Evolutionary conservation across 2,888 invertebrate species (phyloP).

Genomic region (Dryobota labecula): DNA sequence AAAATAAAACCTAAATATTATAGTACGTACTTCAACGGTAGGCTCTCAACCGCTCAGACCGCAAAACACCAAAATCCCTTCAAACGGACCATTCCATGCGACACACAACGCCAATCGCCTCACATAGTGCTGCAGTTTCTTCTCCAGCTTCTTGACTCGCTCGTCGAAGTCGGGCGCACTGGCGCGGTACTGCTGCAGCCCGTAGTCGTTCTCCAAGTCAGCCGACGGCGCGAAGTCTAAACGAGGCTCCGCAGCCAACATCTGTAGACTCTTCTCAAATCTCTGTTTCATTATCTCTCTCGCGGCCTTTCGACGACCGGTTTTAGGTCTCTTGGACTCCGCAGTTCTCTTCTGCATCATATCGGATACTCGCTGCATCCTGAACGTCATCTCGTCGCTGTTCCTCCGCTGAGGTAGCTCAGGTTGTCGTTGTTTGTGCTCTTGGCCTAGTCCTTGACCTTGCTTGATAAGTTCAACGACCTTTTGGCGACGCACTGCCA

Average conservation of each 20-base stretch:
- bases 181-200: conserved; percentile 96
- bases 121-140: conserved; percentile 87
- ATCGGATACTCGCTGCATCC: conserved; percentile 94
- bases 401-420: conserved; percentile 72
- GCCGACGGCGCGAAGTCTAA: conserved; percentile 90
- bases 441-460: conserved; percentile 68
- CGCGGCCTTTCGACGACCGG: conserved; percentile 80
- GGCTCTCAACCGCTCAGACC: conserved; percentile 56
- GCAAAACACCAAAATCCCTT: conserved; percentile 34
- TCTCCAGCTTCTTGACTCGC: conserved; percentile 94
- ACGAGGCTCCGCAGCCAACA: conserved; percentile 95
- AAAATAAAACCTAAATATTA: no score
- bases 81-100: conserved; percentile 76
- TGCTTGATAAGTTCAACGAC: conserved; percentile 79
- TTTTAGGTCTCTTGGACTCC: conserved; percentile 76
- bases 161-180: conserved; percentile 96
- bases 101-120: conserved; percentile 80
- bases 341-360: conserved; percentile 94
- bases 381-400: conserved; percentile 84
- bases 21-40: neutral
- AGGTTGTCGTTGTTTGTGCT: conserved; percentile 68
- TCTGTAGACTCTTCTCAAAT: conserved; percentile 96
- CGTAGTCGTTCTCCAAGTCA: conserved; percentile 94
- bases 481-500: conserved; percentile 80
- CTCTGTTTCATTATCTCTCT: conserved; percentile 94